Evolutionary conservation across 2,888 invertebrate species (phyloP), one percentile per base, ranked within the genome.

Genomic region (Aphidoletes aphidimyza): DNA sequence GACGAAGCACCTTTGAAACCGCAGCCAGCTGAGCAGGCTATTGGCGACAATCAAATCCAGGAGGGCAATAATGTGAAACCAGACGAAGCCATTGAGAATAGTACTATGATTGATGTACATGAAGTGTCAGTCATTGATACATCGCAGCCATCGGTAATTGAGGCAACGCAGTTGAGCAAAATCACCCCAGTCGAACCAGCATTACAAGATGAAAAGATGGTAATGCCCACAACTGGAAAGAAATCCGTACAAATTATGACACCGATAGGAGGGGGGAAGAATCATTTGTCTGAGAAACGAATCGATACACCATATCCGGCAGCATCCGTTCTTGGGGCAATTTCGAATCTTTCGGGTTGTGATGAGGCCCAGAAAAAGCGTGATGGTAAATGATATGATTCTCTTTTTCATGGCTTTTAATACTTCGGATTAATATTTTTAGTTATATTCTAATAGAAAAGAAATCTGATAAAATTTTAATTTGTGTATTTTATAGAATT

Each of bases 171-270:
- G 19, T 19, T 17, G 17, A 17, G 14, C 47, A 47, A n/a, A n/a
- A n/a, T 47, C 9, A 19, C 9, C 9, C 47, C 47, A 47, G 47
- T 11, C 17, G 2, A 47, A 17, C 14, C 9, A 19, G 9, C 47
- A 47, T 2, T 47, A 2, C 47, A 8, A 19, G 2, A 47, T 47
- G 14, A 8, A 47, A 47, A 47, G 17, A 17, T 47, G 47, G 2
- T 54, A 22, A 1, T 22, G 54, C 2, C 22, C 22, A 26, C 30
- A 69, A 54, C 3, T 22, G 22, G 3, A 30, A 14, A 39, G 37
- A 81, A 81, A 37, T 81, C 81, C 0, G 81, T 81, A 1, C 81
- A 81, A 81, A 81, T 81, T 11, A 81, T 81, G 81, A 81, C 81
- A 30, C 81, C 81, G 2, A 36, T 9, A 36, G 17, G 1, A 36